phyloP scores from a whole-genome alignment of 1,140 invertebrate genomes.

The Anastrepha ludens region DNA sequence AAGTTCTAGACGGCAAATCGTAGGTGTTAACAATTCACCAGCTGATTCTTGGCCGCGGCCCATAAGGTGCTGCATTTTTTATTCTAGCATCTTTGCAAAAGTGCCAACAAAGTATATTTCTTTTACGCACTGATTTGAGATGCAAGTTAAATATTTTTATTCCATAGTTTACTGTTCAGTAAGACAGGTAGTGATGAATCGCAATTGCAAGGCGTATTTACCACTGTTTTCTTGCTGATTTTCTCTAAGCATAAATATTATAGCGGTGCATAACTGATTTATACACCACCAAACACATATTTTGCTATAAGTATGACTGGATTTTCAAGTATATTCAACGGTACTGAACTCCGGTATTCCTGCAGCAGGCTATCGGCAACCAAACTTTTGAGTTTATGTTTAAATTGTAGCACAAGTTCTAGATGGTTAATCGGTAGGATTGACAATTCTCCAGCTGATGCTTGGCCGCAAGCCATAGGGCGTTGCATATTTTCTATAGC shows the following conservation, averaged over 20 bases:
- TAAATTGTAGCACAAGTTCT: slow-evolving; percentile 63
- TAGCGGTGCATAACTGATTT: not conserved
- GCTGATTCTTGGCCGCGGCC: slow-evolving; percentile 50
- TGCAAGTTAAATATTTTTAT: slow-evolving; percentile 45
- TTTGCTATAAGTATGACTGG: not conserved
- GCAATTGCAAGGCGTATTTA: slow-evolving; percentile 14
- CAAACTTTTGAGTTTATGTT: not conserved
- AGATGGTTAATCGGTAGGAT: slow-evolving; percentile 62
- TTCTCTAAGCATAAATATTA: slow-evolving; percentile 33
- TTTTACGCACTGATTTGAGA: slow-evolving; percentile 57
- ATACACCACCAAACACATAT: not conserved
- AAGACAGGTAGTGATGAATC: slow-evolving; percentile 55
- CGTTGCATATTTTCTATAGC: slow-evolving; percentile 63
- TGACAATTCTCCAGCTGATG: slow-evolving; percentile 67
- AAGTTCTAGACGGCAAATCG: slow-evolving; percentile 57
- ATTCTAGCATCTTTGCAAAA: slow-evolving; percentile 59
- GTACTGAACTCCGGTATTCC: too few relatives aligned
- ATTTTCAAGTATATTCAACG: not conserved
- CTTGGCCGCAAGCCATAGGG: slow-evolving; percentile 54
- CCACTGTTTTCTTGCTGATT: slow-evolving; percentile 50
- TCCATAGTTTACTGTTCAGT: slow-evolving; percentile 17
- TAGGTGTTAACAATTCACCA: not conserved
- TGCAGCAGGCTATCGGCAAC: not conserved
- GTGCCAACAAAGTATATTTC: slow-evolving; percentile 55
- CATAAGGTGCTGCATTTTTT: slow-evolving; percentile 39